Evolutionary conservation across 2,113 vertebrate species (phyloP), one percentile per base, ranked within the genome.

Genomic region (Peromyscus californicus): DNA sequence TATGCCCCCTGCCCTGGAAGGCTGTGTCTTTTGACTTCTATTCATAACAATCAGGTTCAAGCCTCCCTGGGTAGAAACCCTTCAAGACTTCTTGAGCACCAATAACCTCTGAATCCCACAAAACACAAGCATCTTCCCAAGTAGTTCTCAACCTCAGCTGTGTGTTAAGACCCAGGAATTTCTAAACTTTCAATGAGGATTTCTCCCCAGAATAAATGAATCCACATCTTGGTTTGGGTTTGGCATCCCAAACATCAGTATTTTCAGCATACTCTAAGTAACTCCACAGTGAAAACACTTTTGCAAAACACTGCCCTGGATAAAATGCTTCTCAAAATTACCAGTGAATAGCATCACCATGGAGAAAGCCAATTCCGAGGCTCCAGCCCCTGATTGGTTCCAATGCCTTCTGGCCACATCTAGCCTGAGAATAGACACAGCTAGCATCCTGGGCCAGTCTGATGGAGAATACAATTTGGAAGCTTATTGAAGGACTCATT

Each of bases 1-100:
- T 19, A 2, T 79, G 0, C 4, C n/a, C 51, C 15, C 4, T 3
- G 4, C 22, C 67, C 48, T 0, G 7, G 1, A 75, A 82, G 24
- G 36, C 39, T 57, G 54, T n/a, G 31, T 59, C 36, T 10, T n/a
- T 21, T n/a, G 59, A 72, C 4, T 0, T 13, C 10, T 0, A 0
- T 63, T 70, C n/a, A 26, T 10, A 15, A 48, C 39, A 22, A 24
- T 63, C 4, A 19, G 17, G 39, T 42, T 70, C 69, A 29, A 48
- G 13, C 26, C 48, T 70, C 24, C 39, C 48, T 8, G 5, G 57
- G 17, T 8, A 10, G 21, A 67, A 51, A 39, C 1, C 57, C 36
- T 51, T 59, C 8, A 2, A 29, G 7, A n/a, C 2, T 74, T 45
- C n/a, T 2, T 63, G 24, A 79, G 15, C 7, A 5, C 70, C 3